These are phyloP conservation scores for Phainopepla nitens DNA, from an alignment of 2,113 vertebrate species.

Conservation along the genomic window DNA sequence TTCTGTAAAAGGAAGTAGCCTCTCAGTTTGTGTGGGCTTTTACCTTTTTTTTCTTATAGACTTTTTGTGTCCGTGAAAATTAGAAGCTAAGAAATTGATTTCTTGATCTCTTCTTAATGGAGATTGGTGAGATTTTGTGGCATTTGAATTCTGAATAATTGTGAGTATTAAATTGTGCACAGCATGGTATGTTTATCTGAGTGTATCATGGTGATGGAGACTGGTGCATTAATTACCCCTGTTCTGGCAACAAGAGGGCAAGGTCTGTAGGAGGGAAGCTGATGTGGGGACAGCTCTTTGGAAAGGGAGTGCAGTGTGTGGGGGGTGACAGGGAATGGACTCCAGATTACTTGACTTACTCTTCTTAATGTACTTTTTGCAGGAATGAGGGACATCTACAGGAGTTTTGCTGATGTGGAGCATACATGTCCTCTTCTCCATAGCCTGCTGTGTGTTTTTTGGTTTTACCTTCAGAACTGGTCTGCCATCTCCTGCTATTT, in stretches of 20 bases:
- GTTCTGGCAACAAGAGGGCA: neutral
- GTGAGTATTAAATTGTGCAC: neutral
- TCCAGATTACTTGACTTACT: neutral
- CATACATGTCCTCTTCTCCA: neutral
- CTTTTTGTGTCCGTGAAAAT: neutral
- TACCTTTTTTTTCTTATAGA: neutral
- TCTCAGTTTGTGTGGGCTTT: neutral
- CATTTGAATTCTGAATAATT: neutral
- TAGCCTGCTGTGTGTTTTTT: neutral
- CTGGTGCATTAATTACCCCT: neutral
- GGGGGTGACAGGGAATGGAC: neutral
- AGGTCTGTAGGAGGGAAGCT: neutral
- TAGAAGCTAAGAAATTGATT: neutral
- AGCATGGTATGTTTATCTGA: neutral
- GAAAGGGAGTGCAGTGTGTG: too few species aligned
- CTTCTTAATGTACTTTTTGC: neutral
- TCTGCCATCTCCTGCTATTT: neutral
- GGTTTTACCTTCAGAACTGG: neutral
- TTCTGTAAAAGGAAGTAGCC: neutral
- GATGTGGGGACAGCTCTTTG: neutral
- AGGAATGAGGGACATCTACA: neutral
- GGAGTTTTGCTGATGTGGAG: neutral
- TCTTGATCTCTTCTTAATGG: neutral
- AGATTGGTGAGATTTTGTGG: neutral
- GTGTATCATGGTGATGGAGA: neutral